phyloP scores from a whole-genome alignment of 2,888 invertebrate species.

The Hypomecis atomaria region DNA sequence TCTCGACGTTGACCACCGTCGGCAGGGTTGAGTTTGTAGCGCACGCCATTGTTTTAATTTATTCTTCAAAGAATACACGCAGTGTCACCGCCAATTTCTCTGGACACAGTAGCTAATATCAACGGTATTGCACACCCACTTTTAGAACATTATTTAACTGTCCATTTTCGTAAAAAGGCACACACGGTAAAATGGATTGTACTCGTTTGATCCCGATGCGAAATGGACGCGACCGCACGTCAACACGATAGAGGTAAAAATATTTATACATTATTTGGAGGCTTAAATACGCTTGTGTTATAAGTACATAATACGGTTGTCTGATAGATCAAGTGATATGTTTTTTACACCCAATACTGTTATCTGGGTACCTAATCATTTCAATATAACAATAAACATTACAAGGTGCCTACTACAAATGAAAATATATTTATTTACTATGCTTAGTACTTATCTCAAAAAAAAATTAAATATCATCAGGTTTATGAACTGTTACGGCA shows the following conservation, averaged over 20 bases:
- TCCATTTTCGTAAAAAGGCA: conserved; percentile 5
- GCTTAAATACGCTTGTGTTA: conserved; percentile 2
- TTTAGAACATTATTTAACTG: conserved; percentile 39
- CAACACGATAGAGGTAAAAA: conserved; percentile 49
- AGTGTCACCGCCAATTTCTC: conserved; percentile 31
- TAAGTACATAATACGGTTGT: conserved; percentile 7
- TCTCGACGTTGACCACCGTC: conserved; percentile 50
- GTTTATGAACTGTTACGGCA: too few relatives aligned
- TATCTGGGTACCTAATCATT: conserved; percentile 8
- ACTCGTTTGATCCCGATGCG: conserved; percentile 12
- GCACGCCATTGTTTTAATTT: conserved; percentile 23
- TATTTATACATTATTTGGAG: conserved; percentile 48
- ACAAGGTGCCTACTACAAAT: background rate
- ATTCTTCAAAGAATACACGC: conserved; percentile 7
- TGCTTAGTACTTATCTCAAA: background rate
- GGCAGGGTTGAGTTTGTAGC: conserved; percentile 45
- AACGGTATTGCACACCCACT: conserved; percentile 39
- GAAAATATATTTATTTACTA: background rate
- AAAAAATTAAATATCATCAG: too few relatives aligned
- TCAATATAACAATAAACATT: conserved; percentile 13
- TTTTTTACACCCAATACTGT: conserved; percentile 1
- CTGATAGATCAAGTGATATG: conserved; percentile 4
- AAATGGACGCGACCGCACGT: conserved; percentile 51
- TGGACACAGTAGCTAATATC: background rate
- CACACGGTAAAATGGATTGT: conserved; percentile 23